Conservation (phyloP, 2,797 vertebrate species). For the Pachyuromys duprasi region DNA sequence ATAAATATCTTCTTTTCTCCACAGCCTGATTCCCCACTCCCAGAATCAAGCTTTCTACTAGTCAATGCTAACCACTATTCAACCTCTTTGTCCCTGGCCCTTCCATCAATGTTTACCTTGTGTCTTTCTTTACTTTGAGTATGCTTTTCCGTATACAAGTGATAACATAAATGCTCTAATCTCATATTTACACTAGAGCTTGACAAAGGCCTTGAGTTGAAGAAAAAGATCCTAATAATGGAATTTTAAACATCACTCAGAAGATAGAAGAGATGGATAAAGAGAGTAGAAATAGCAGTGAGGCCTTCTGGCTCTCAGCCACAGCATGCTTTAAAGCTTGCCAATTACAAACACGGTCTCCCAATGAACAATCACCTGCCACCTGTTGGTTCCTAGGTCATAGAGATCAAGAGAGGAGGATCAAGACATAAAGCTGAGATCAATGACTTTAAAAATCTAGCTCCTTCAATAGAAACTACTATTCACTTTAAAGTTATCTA, state of each 20-base stretch:
- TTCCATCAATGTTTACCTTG: neutral
- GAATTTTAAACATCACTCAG: neutral
- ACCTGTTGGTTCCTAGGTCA: neutral
- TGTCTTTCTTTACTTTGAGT: neutral
- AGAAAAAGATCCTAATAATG: constrained; percentile 12
- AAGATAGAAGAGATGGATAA: neutral
- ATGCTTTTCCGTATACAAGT: neutral
- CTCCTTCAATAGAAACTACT: neutral
- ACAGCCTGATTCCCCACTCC: neutral
- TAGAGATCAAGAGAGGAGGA: neutral
- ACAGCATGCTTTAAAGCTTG: neutral
- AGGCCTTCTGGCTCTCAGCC: neutral
- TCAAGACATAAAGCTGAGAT: neutral
- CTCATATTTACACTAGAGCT: constrained; percentile 9
- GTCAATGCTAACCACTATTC: neutral
- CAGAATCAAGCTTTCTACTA: neutral
- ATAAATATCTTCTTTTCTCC: neutral
- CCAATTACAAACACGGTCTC: neutral
- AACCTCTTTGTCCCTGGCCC: neutral
- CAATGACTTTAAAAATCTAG: constrained; percentile 20
- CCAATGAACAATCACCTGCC: neutral
- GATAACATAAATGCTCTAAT: neutral
- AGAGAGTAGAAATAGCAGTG: neutral
- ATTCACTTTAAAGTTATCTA: neutral
- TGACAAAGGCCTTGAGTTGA: neutral